Evolutionary conservation across 2,797 vertebrate species (phyloP), one percentile per base, ranked within the genome.

Genomic region (Momotus momota): DNA sequence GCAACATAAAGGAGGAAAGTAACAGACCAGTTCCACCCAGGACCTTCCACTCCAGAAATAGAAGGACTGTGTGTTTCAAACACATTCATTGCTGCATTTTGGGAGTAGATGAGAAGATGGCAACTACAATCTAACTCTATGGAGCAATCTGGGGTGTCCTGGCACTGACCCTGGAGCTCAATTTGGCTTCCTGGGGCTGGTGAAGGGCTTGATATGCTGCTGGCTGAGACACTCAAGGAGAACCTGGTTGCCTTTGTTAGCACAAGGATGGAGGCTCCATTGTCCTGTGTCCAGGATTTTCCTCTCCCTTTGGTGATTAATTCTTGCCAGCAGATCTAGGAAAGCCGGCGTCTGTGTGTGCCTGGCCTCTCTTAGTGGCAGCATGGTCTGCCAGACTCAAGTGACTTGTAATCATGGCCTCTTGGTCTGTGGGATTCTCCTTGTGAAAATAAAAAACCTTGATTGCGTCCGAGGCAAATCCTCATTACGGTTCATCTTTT

Each of bases 361-460:
- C 40, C 78, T 78, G 78, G 52, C 61, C 17, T 41, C 84, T 81
- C 48, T 14, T 7, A 60, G 58, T 48, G 78, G 66, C 81, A 74
- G 18, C 23, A 19, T 12, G 16, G 81, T 70, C 40, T 78, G 52
- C 66, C 49, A 35, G n/a, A 25, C 65, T 74, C 6, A 49, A 52
- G 65, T 49, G 74, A 69, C 25, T 5, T 26, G 78, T 61, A 82
- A 49, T 38, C 40, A 12, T 9, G 41, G 31, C 27, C 52, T 80
- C 46, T 89, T 72, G 33, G 60, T 43, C 72, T 66, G 13, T 88
- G 29, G 31, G 65, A 70, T 82, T 82, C 67, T 73, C 52, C 65
- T 40, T 81, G 48, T 74, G 29, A 80, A 72, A 91, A 72, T 85
- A 51, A 87, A 86, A 92, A 33, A 14, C 16, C 31, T 66, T 69